Evolutionary conservation across 92 coral and sea anemone species (phyloP).

Genomic region (Zoanthus sociatus): DNA sequence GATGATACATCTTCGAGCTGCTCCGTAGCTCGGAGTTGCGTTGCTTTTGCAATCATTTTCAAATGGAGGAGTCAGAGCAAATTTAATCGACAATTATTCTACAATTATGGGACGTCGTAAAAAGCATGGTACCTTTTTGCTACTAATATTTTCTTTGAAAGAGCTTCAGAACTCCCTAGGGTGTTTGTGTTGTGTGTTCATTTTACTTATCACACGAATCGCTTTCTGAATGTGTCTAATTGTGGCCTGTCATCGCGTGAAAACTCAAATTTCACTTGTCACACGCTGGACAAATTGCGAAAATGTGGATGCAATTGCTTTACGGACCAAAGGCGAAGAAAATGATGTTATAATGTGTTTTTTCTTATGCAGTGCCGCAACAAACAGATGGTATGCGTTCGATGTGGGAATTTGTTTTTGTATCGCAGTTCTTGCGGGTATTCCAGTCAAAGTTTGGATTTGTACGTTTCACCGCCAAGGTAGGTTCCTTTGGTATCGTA

Average conservation of each 20-base stretch:
- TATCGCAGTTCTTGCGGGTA: constrained; percentile 96
- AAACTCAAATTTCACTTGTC: constrained; percentile 95
- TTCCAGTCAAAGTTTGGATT: constrained; percentile 93
- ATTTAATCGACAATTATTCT: constrained; percentile 68
- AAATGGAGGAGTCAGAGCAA: constrained; percentile 65
- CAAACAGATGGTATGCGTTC: constrained; percentile 90
- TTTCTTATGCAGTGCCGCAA: constrained; percentile 73
- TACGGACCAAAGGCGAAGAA: constrained; percentile 19
- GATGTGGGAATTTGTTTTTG: constrained; percentile 98
- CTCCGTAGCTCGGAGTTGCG: constrained; percentile 14
- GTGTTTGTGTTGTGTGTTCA: constrained; percentile 61
- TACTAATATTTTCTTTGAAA: constrained; percentile 25
- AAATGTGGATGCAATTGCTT: constrained; percentile 48
- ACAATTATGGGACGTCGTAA: constrained; percentile 86
- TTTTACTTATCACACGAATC: constrained; percentile 80
- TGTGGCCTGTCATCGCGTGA: constrained; percentile 98
- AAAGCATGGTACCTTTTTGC: constrained; percentile 73
- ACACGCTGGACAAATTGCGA: constrained; percentile 81
- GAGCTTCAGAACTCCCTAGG: constrained; percentile 48
- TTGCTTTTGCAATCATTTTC: constrained; percentile 71
- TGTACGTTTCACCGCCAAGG: constrained; percentile 85
- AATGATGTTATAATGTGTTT: constrained; percentile 54
- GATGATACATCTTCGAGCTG: constrained; percentile 74
- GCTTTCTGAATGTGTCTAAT: constrained; percentile 90
- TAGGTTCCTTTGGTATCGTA: constrained; percentile 40